Evolutionary conservation across 2,888 invertebrate species (phyloP), one percentile per base, ranked within the genome.

Genomic region (Galeopsomyia nigrocyanea): DNA sequence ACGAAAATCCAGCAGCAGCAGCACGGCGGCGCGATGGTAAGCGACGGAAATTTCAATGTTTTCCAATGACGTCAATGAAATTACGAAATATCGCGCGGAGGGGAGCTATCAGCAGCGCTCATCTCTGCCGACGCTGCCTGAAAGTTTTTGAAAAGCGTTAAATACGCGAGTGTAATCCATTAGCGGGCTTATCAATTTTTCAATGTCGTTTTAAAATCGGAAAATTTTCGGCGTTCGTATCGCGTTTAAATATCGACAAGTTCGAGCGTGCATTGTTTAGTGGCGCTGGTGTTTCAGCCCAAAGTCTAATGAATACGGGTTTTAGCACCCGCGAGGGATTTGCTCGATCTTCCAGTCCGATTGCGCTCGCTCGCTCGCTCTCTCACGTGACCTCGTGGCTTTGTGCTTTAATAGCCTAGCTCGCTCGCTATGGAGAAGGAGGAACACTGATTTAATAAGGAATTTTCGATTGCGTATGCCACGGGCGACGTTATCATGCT

Each of bases 21-120:
- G 14, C 50, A 16, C 39, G 14, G 17, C 39, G 14, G 21, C 56
- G 10, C 19, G 19, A 19, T 31, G 31, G 31, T 31, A 39, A 39
- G 13, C 39, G 39, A 39, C 39, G 39, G 39, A 39, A 39, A 39
- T 39, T 39, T 39, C 10, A 39, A 39, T 39, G 60, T 72, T 68
- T 62, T 66, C 68, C 71, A 68, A 49, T 65, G 71, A 57, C 70
- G 66, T 72, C 53, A 61, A 68, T 68, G 69, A 71, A 71, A 66
- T 71, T 66, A 53, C 65, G 57, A 70, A 64, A 70, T 58, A 50
- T 63, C 17, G 22, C 55, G 55, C 49, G 46, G 10, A 51, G 19
- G 2, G 17, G 16, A 39, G 22, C n/a, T 56, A 19, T 14, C 26
- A 19, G 26, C 26, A 19, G 26, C 26, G 49, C 16, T 21, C 62